A percentile compares a stretch with the other conserved stretches of the same genome.
Conservation (phyloP, 2,888 invertebrate species). For the Adelphocoris suturalis region DNA sequence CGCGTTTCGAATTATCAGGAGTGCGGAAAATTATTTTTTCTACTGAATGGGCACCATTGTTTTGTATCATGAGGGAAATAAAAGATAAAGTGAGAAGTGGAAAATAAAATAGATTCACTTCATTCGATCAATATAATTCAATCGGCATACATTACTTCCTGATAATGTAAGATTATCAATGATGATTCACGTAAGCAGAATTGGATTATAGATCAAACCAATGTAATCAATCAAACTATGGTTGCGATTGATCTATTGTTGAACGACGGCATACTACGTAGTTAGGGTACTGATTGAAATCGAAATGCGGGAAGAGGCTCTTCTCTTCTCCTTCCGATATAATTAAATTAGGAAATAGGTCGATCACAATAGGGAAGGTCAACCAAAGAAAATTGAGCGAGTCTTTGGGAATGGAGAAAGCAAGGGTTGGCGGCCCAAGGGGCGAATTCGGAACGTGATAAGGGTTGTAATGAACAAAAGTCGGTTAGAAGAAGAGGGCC, state of each 20-base stretch:
- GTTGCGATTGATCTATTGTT: background rate
- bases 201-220: too few species aligned
- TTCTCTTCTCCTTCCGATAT: constrained; percentile 28
- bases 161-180: too few species aligned
- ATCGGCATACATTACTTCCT: too few species aligned
- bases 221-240: background rate
- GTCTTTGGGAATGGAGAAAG: constrained; percentile 38
- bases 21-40: too few species aligned
- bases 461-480: constrained; percentile 70
- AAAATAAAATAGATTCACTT: too few species aligned
- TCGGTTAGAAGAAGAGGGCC: constrained; percentile 1
- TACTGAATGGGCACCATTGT: too few species aligned
- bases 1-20: too few species aligned
- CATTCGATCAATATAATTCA: too few species aligned
- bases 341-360: constrained; percentile 68
- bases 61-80: too few species aligned
- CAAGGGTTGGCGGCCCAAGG: constrained; percentile 11
- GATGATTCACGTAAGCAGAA: too few species aligned
- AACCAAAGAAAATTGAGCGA: constrained; percentile 63
- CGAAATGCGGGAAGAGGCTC: background rate
- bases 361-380: constrained; percentile 64
- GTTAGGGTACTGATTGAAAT: constrained; percentile 25
- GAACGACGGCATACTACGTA: background rate
- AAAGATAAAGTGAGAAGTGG: too few species aligned
- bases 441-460: constrained; percentile 71